Base-by-base conservation (phyloP, 2,888 invertebrate genomes). In the Biston betularia region DNA sequence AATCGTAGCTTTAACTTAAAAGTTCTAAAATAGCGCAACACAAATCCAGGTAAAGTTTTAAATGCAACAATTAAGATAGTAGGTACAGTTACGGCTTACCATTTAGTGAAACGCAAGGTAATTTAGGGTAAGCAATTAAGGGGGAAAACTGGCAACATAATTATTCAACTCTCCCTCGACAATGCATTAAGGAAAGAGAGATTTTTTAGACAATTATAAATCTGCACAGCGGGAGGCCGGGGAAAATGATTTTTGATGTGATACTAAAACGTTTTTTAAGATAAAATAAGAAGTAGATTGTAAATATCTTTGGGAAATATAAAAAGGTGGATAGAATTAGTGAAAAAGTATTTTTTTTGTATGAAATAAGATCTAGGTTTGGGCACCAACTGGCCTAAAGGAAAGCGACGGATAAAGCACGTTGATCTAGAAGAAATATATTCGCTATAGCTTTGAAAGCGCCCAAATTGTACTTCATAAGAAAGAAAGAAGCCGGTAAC, bases 81-180 rank as follows among this genome's bases (percentile, higher is more conserved):
- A 71, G 40, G 40, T 59, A 56, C 53, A 60, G 68, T 54, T 60
- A 46, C 60, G 63, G 40, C 68, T 69, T 68, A 68, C 70, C 69
- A 65, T 71, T 75, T 73, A 70, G 72, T 65, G 69, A 71, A 77
- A 77, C 74, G 76, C 73, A 79, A 78, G 76, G 80, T 80, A 80
- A 81, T 80, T 80, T 75, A 65, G 72, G 76, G 71, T 65, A 72
- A 78, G 81, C 79, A 84, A 83, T 83, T 84, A 81, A 75, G 74
- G 70, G 67, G 76, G 79, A 77, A 53, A 78, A 78, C 74, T 75
- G 71, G 76, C 70, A 70, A 61, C 70, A 72, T 79, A 79, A 83
- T 83, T 81, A 82, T 78, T 82, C 78, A 78, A 73, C 77, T 77
- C 79, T 79, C 42, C 75, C 76, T 71, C 75, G 74, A 74, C 81